Evolutionary conservation across 2,113 vertebrate genomes (phyloP).

Genomic region (Rhizomys pruinosus): DNA sequence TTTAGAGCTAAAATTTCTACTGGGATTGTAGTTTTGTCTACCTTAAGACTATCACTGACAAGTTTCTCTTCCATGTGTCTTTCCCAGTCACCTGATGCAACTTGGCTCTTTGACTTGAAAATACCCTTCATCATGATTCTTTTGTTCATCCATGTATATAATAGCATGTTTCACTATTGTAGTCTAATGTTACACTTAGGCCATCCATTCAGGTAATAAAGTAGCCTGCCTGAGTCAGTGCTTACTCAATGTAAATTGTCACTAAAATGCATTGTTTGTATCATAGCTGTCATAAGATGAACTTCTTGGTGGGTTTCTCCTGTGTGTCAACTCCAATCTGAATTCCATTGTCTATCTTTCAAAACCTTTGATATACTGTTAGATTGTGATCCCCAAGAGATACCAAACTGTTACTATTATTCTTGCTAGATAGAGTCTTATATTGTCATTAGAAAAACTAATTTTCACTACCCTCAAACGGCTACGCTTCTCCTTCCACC

Average conservation of each 20-base stretch:
- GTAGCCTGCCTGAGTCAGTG: neutral
- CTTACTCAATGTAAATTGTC: neutral
- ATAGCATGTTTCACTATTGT: neutral
- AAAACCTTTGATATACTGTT: neutral
- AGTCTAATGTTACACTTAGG: neutral
- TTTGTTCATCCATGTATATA: neutral
- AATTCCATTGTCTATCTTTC: neutral
- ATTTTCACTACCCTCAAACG: neutral
- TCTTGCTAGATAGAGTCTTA: neutral
- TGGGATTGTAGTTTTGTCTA: neutral
- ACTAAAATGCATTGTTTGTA: neutral
- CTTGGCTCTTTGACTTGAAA: neutral
- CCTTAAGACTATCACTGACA: neutral
- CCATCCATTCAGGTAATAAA: neutral
- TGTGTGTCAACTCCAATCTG: neutral
- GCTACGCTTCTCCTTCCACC: neutral
- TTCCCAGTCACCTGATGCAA: neutral
- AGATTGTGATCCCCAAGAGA: neutral
- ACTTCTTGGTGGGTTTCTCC: neutral
- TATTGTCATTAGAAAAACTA: neutral
- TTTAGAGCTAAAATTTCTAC: conserved; percentile 38
- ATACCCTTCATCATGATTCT: neutral
- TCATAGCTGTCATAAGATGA: neutral
- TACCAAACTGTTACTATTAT: neutral
- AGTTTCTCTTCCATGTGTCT: neutral